Evolutionary conservation across 2,797 vertebrate species (phyloP).

Genomic region (Columba guinea): DNA sequence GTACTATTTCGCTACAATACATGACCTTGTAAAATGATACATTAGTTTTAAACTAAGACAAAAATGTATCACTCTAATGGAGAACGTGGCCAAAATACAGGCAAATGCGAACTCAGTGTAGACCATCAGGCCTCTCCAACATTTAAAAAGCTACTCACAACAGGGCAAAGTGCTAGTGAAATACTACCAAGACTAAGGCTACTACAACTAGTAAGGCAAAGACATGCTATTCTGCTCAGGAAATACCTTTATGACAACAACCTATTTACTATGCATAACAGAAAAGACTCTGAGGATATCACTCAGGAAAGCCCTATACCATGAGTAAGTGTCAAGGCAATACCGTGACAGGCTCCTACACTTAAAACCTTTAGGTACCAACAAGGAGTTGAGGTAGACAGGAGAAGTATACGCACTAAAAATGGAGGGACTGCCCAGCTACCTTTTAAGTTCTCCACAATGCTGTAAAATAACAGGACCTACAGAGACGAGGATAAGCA

Average conservation of each 20-base stretch:
- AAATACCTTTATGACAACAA: background rate
- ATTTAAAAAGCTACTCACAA: background rate
- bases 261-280: background rate
- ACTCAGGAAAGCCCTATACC: background rate
- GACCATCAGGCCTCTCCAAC: background rate
- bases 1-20: background rate
- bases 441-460: background rate
- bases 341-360: accelerated
- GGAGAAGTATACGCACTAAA: background rate
- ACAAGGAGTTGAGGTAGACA: background rate
- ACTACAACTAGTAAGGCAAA: background rate
- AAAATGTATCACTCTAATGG: background rate
- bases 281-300: background rate
- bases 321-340: background rate
- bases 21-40: background rate
- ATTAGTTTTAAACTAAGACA: background rate
- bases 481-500: background rate
- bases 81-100: background rate
- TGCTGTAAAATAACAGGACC: background rate
- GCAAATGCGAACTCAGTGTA: background rate
- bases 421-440: background rate
- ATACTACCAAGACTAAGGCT: background rate
- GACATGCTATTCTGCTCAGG: background rate
- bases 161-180: background rate
- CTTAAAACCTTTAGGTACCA: background rate